Evolutionary conservation across 37 sponge, comb jelly and placozoan genomes (phyloP).

Genomic region (Halisarca cf. caerulea): DNA sequence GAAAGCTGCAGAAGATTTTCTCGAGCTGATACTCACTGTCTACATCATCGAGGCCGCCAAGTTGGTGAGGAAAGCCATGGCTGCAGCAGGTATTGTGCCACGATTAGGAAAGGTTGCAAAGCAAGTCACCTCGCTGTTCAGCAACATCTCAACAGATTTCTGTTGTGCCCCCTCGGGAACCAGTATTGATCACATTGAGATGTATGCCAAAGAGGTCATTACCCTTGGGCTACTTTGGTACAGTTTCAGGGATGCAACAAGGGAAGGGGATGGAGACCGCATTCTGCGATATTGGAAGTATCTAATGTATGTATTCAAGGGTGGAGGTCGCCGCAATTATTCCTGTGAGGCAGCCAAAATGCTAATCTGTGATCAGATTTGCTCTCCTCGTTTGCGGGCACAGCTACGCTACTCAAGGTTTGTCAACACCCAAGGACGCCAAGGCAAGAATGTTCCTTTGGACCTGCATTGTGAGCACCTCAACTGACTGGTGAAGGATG

Average conservation of each 20-base stretch:
- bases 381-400: not conserved
- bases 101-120: too few species aligned
- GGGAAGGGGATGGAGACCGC: not conserved
- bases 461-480: constrained; percentile 15
- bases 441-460: constrained; percentile 14
- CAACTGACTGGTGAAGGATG: not conserved
- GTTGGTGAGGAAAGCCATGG: too few species aligned
- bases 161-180: not conserved
- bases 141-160: too few species aligned
- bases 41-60: too few species aligned
- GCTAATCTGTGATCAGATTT: not conserved
- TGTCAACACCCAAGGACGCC: constrained; percentile 23
- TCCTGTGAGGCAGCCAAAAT: not conserved
- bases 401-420: not conserved
- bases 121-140: too few species aligned
- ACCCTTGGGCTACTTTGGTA: not conserved
- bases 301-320: not conserved
- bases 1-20: not conserved
- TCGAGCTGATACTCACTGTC: not conserved
- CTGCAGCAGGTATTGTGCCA: too few species aligned
- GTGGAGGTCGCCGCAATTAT: not conserved
- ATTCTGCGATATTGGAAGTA: not conserved
- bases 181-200: not conserved
- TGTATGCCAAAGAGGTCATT: not conserved
- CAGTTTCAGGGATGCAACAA: not conserved